Evolutionary conservation across 2,113 vertebrate genomes (phyloP).

Genomic region (Toxostoma redivivum): DNA sequence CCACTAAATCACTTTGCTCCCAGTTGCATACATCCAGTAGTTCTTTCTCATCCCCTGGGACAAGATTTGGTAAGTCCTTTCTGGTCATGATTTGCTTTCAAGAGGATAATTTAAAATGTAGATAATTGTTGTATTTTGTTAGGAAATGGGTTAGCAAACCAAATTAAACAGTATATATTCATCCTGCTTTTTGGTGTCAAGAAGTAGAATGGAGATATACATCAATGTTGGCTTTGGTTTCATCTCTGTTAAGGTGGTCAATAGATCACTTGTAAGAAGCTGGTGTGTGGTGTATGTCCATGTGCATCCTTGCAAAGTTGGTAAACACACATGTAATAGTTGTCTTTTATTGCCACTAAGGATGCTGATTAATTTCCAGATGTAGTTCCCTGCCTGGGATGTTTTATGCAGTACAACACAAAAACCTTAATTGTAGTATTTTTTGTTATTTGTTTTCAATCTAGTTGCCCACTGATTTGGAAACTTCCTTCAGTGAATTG

Average conservation of each 20-base stretch:
- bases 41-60: background rate
- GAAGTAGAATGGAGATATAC: background rate
- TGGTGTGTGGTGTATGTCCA: background rate
- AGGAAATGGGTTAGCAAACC: background rate
- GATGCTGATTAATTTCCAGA: background rate
- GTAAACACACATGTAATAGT: background rate
- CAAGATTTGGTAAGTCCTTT: background rate
- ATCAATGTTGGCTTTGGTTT: background rate
- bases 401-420: background rate
- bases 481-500: background rate
- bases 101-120: background rate
- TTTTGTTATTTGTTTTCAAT: background rate
- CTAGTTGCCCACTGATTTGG: background rate
- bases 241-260: background rate
- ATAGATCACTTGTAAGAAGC: background rate
- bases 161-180: background rate
- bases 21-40: constrained; percentile 18
- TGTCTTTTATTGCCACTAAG: background rate
- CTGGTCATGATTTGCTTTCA: background rate
- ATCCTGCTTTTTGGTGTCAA: background rate
- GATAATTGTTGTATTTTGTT: background rate
- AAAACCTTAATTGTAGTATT: background rate
- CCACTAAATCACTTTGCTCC: constrained; percentile 22
- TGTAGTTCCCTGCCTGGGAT: background rate
- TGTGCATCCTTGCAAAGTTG: background rate